A percentile compares a stretch with the other conserved stretches of the same genome.
Conservation (phyloP, 37 sponge, comb jelly and placozoan species). For the Aphrocallistes beatrix region DNA sequence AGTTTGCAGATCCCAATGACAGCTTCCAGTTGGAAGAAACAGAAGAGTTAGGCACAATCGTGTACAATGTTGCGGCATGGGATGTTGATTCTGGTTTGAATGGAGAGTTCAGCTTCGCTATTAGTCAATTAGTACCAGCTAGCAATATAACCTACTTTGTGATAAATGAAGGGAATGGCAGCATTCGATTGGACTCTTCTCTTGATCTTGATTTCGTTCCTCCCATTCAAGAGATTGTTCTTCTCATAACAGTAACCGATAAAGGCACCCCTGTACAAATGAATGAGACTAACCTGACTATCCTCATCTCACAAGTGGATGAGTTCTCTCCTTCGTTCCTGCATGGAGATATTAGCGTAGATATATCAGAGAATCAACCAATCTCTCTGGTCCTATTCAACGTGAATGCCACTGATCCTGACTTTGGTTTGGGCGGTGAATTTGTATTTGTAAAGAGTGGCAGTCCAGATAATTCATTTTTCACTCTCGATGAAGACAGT, state of each 20-base stretch:
- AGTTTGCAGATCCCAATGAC: not conserved
- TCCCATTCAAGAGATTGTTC: not conserved
- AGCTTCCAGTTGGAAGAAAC: not conserved
- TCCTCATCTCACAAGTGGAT: slow-evolving; percentile 8
- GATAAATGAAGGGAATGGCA: not conserved
- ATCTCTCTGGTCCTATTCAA: not conserved
- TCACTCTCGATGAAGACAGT: not conserved
- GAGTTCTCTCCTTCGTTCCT: slow-evolving; percentile 3
- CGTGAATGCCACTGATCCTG: slow-evolving; percentile 17
- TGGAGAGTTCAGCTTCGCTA: not conserved
- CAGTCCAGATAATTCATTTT: not conserved
- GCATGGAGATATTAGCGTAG: not conserved
- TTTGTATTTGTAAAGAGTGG: not conserved
- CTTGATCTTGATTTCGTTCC: slow-evolving; percentile 23
- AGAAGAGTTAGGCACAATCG: not conserved
- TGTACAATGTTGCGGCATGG: not conserved
- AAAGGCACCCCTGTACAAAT: not conserved
- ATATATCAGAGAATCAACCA: not conserved
- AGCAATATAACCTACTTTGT: slow-evolving; percentile 5
- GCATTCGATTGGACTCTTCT: not conserved
- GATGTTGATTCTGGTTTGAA: not conserved
- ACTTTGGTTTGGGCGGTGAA: slow-evolving; percentile 3
- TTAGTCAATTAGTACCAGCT: not conserved
- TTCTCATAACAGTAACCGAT: not conserved
- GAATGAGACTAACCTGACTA: not conserved